Conservation (phyloP, 2,888 invertebrate species). For the Vannuccia rotundouncinata region DNA sequence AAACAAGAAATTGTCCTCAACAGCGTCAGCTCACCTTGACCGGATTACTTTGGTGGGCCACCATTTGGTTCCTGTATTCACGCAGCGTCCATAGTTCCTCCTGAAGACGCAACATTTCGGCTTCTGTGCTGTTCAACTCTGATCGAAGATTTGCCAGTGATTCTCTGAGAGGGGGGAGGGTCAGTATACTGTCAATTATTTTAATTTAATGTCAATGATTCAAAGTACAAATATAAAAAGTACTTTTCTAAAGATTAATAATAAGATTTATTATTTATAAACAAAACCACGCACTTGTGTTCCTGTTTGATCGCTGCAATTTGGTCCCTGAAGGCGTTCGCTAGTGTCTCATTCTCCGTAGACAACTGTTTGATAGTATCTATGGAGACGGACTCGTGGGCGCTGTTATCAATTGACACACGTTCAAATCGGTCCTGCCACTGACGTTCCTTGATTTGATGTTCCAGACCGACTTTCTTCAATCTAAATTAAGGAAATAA, state of each 20-base stretch:
- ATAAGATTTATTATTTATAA: too few relatives aligned
- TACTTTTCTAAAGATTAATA: too few relatives aligned
- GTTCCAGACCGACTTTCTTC: background rate
- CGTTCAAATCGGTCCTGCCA: slow-evolving; percentile 46
- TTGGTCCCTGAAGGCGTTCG: slow-evolving; percentile 49
- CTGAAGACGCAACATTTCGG: slow-evolving; percentile 50
- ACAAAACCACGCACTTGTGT: too few relatives aligned
- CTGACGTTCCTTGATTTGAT: background rate
- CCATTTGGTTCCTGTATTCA: too few relatives aligned
- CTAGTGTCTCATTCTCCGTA: slow-evolving; percentile 48
- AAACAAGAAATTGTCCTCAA: too few relatives aligned
- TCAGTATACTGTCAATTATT: too few relatives aligned
- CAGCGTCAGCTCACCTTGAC: too few relatives aligned
- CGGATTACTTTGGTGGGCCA: too few relatives aligned
- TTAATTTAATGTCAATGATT: too few relatives aligned
- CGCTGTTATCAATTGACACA: slow-evolving; percentile 44
- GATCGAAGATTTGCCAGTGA: background rate
- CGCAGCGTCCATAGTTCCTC: slow-evolving; percentile 36
- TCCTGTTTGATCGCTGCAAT: slow-evolving; percentile 3
- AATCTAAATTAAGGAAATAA: too few relatives aligned
- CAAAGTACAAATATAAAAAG: too few relatives aligned
- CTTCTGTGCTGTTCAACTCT: slow-evolving; percentile 43
- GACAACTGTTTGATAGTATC: slow-evolving; percentile 50
- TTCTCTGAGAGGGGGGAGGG: background rate
- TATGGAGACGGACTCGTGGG: slow-evolving; percentile 44